These are phyloP conservation scores for Xyrichtys novacula DNA, from an alignment of 2,797 vertebrate species.

Conservation along the genomic window DNA sequence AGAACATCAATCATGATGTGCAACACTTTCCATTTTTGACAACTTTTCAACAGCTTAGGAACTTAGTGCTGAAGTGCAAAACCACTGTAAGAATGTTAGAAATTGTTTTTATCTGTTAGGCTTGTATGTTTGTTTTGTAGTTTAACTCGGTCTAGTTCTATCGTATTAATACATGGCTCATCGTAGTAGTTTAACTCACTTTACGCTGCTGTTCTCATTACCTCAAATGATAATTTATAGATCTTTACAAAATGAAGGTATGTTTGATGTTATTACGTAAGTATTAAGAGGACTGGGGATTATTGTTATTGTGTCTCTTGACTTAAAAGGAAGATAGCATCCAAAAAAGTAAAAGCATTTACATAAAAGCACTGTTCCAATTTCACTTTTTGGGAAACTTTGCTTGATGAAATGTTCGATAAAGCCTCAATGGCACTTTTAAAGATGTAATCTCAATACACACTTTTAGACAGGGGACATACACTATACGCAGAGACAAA, in stretches of 20 bases:
- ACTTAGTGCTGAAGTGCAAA: conserved; percentile 24
- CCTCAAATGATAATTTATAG: not conserved
- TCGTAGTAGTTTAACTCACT: not conserved
- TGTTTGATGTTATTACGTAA: too few species aligned
- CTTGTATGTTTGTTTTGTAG: conserved; percentile 1
- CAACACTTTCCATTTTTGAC: conserved; percentile 66
- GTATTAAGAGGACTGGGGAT: too few species aligned
- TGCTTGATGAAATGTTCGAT: not conserved
- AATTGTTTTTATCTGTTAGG: not conserved
- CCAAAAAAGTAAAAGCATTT: too few species aligned
- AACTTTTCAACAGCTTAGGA: conserved; percentile 53
- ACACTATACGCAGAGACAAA: not conserved
- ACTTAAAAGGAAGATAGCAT: too few species aligned
- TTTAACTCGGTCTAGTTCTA: too few species aligned
- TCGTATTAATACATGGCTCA: not conserved
- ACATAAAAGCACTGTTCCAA: too few species aligned
- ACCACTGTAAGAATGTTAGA: conserved; percentile 18
- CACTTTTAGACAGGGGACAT: too few species aligned
- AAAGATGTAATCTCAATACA: not conserved
- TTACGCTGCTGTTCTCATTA: not conserved
- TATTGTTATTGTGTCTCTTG: too few species aligned
- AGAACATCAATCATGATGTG: conserved; percentile 57
- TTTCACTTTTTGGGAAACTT: too few species aligned
- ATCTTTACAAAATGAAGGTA: too few species aligned
- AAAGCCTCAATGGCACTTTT: not conserved